Evolutionary conservation across 2,888 invertebrate genomes (phyloP), one percentile per base, ranked within the genome.

Genomic region (Adela reaumurella): DNA sequence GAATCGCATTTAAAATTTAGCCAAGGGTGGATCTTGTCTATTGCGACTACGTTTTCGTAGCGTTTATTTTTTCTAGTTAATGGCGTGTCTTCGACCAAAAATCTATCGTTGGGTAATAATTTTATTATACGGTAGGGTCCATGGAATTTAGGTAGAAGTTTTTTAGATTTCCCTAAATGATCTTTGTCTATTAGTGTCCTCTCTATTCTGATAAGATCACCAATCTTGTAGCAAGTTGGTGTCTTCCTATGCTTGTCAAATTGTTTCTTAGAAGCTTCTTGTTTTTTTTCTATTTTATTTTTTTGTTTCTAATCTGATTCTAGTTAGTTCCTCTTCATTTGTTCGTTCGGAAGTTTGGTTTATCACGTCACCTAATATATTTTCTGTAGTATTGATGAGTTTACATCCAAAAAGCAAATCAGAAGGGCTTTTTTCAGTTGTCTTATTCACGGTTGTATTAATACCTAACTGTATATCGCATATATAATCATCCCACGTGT

Each of bases 401-500:
- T 47, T 55, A 2, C 46, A 41, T 1, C 56, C 55, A 19, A 57
- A 57, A 3, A 57, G 46, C 2, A 57, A 20, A 43, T 57, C 56
- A 3, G 54, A 49, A 1, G 54, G 54, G 8, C 50, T 53, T 41
- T 53, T 54, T 8, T 52, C 49, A 8, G 54, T 57, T 1, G 48
- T 47, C 1, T 47, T 46, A 35, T 55, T 50, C 5, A 52, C 20
- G 1, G 2, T 19, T 35, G 35, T 45, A n/a, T 45, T 45, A 11
- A 45, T 14, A 20, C 45, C 20, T 20, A 6, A 45, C 16, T 45
- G 45, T 2, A 45, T 20, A 8, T 45, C 20, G 17, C 17, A 8
- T 6, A 45, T 4, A 5, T 19, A 14, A 11, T 19, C 8, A 19
- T 45, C 19, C 45, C 45, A 45, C 5, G 19, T 19, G 2, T 20